phyloP scores from a whole-genome alignment of 2,797 vertebrate genomes.

The Dipus sagitta region DNA sequence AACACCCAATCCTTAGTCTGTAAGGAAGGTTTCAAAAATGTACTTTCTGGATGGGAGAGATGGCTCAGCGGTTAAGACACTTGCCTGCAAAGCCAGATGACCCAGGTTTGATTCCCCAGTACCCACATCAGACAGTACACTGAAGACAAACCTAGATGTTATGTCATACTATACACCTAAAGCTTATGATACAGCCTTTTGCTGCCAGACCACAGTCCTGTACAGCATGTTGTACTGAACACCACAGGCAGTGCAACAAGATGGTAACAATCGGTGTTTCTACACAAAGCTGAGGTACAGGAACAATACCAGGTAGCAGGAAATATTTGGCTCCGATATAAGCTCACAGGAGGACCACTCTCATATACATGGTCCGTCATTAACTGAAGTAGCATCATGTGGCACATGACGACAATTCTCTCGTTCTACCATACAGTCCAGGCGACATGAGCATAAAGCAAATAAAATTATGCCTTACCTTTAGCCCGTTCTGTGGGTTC shows the following conservation, averaged over 20 bases:
- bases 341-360: no score
- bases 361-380: no score
- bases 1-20: neutral
- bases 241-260: neutral
- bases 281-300: neutral
- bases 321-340: no score
- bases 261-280: neutral
- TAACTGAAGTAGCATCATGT: neutral
- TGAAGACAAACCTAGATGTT: neutral
- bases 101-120: no score
- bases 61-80: no score
- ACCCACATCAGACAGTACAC: neutral
- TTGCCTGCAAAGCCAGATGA: no score
- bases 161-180: neutral
- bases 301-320: neutral
- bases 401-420: neutral
- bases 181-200: neutral
- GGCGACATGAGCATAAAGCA: neutral
- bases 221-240: neutral
- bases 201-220: neutral
- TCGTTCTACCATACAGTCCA: slow-evolving; percentile 11
- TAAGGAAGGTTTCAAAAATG: slow-evolving; percentile 3
- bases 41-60: no score
- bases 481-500: slow-evolving; percentile 99
- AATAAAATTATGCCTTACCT: slow-evolving; percentile 89